Evolutionary conservation across 1,140 invertebrate species (phyloP).

Genomic region (Holotrichia oblita): DNA sequence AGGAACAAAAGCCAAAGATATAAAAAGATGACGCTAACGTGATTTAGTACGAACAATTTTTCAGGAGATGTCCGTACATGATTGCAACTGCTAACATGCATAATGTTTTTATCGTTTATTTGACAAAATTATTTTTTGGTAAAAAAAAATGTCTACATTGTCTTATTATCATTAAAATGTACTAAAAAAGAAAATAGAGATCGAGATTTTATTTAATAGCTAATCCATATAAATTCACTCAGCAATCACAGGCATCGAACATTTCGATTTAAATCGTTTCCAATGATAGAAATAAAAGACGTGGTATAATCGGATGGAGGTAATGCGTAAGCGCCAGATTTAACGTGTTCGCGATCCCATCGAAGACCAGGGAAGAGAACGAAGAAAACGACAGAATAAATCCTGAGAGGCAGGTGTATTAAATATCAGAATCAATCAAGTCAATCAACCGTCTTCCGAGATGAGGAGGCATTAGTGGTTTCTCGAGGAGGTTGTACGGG

Average conservation of each 20-base stretch:
- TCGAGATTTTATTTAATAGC: too few relatives aligned
- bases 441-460: background rate
- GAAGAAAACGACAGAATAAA: background rate
- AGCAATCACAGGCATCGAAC: background rate
- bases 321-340: background rate
- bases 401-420: background rate
- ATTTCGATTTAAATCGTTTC: background rate
- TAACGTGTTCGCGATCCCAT: background rate
- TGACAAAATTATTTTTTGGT: too few relatives aligned
- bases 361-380: background rate
- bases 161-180: too few relatives aligned
- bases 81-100: background rate
- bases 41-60: conserved; percentile 22
- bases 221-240: too few relatives aligned
- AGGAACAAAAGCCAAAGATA: conserved; percentile 10
- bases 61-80: background rate
- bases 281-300: background rate
- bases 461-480: background rate
- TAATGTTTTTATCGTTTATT: conserved; percentile 10
- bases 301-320: background rate
- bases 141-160: too few relatives aligned
- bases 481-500: background rate
- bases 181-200: too few relatives aligned
- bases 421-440: background rate
- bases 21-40: conserved; percentile 27